Conservation (phyloP, 2,113 vertebrate genomes). For the Procapra przewalskii region DNA sequence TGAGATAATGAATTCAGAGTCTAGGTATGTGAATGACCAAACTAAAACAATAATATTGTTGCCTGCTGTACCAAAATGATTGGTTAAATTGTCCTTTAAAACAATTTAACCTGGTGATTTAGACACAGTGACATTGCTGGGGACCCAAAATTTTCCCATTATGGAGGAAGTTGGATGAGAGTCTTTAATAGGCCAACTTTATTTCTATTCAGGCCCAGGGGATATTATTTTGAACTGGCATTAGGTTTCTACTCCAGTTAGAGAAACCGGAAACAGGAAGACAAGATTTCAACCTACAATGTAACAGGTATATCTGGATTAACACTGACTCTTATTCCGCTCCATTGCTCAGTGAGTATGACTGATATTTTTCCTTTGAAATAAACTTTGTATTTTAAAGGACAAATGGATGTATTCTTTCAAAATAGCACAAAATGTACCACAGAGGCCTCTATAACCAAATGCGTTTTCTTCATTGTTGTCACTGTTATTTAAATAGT, state of each 20-base stretch:
- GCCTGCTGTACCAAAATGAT: neutral
- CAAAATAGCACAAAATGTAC: neutral
- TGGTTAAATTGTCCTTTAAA: neutral
- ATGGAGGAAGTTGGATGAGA: neutral
- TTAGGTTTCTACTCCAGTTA: neutral
- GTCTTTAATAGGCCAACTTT: neutral
- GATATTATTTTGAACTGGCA: neutral
- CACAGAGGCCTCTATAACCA: neutral
- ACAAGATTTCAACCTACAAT: neutral
- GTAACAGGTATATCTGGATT: neutral
- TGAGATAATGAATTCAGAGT: neutral
- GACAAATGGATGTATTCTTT: neutral
- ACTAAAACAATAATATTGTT: neutral
- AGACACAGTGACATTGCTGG: neutral
- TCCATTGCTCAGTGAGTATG: neutral
- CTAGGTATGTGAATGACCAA: neutral
- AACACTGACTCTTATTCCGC: neutral
- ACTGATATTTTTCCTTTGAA: neutral
- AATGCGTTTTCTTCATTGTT: neutral
- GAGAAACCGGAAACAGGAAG: neutral
- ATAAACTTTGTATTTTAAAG: neutral
- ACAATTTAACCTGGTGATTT: neutral
- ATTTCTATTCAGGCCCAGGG: neutral
- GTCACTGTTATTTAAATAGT: neutral
- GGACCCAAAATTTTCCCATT: too few relatives aligned